These are phyloP conservation scores for Ramphastos sulfuratus DNA, from an alignment of 2,113 vertebrate genomes.

Conservation along the genomic window DNA sequence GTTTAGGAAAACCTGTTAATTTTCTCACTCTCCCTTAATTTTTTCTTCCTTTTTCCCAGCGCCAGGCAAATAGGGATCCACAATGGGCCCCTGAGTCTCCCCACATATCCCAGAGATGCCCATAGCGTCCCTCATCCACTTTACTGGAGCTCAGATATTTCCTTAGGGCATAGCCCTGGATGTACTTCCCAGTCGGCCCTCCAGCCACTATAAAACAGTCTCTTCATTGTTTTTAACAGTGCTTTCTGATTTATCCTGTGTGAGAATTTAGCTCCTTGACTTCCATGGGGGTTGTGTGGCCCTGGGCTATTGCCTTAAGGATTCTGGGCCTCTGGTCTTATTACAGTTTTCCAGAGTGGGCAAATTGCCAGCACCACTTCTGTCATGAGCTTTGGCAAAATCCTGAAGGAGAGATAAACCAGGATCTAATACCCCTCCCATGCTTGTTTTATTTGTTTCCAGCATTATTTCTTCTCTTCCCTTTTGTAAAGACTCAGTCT, in stretches of 20 bases:
- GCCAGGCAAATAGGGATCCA: neutral
- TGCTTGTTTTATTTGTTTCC: neutral
- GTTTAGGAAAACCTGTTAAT: neutral
- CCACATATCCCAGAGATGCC: neutral
- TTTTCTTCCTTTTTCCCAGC: neutral
- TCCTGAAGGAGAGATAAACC: neutral
- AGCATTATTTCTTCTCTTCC: neutral
- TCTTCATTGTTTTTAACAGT: neutral
- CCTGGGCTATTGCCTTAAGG: neutral
- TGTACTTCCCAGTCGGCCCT: neutral
- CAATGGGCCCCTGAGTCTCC: neutral
- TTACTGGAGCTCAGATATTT: neutral
- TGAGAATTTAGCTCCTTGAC: neutral
- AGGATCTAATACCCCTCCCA: neutral
- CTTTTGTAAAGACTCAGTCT: neutral
- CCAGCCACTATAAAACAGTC: neutral
- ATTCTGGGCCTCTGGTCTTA: neutral
- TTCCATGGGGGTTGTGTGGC: neutral
- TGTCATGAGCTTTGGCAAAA: neutral
- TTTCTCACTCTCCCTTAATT: neutral
- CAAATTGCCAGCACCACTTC: neutral
- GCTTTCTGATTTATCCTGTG: neutral
- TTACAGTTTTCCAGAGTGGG: neutral
- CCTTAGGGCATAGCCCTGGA: neutral
- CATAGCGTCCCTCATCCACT: neutral